Percentiles rank a stretch among this genome's conserved stretches.
phyloP scores from a whole-genome alignment of 2,797 vertebrate genomes.

The Mus spretus region DNA sequence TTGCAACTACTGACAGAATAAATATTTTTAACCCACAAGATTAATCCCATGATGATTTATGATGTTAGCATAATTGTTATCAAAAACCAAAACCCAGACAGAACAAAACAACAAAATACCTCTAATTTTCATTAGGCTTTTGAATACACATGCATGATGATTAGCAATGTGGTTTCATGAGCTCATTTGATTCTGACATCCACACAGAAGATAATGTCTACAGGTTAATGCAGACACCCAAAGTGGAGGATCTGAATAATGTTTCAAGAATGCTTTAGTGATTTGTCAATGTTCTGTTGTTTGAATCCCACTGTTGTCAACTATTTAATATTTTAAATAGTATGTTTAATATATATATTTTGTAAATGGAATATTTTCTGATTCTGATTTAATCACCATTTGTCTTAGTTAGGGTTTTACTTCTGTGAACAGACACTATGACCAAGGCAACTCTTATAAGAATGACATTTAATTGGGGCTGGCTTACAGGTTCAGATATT shows the following conservation, averaged over 20 bases:
- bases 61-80: neutral
- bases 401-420: neutral
- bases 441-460: neutral
- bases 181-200: neutral
- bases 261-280: neutral
- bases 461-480: neutral
- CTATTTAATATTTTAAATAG: neutral
- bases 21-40: constrained; percentile 22
- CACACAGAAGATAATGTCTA: neutral
- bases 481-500: neutral
- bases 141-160: neutral
- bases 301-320: neutral
- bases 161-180: neutral
- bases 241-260: neutral
- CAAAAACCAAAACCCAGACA: neutral
- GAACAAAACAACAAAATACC: neutral
- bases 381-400: neutral
- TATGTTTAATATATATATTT: neutral
- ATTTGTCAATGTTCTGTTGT: neutral
- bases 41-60: neutral
- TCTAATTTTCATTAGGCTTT: constrained; percentile 1
- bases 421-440: neutral
- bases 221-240: neutral
- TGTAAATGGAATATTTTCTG: neutral
- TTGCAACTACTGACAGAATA: neutral